Conservation (phyloP, 2,888 invertebrate genomes). For the Caenorhabditis sinica region DNA sequence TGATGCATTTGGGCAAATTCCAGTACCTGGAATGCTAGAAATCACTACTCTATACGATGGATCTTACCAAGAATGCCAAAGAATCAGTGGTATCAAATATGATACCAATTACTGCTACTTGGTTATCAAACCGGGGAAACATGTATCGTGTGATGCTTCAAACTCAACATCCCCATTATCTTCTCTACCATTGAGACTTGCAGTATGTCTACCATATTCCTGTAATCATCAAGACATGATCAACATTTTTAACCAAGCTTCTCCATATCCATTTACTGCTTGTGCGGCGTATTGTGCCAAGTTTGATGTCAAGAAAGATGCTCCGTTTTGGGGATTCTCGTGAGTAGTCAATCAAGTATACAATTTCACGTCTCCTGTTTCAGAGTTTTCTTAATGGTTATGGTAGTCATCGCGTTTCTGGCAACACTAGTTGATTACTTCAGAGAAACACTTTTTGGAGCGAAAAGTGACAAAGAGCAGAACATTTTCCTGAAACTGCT, state of each 20-base stretch:
- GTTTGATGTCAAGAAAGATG: conserved; percentile 36
- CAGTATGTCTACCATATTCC: conserved; percentile 43
- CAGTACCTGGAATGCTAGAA: conserved; percentile 55
- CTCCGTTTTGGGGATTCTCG: conserved; percentile 55
- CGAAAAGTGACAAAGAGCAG: conserved; percentile 15
- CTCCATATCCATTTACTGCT: conserved; percentile 36
- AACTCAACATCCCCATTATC: background rate
- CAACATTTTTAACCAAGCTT: conserved; percentile 42
- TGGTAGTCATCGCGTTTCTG: conserved; percentile 16
- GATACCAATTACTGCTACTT: conserved; percentile 62
- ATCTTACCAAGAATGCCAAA: conserved; percentile 54
- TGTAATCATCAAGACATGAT: conserved; percentile 49
- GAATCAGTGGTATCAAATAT: conserved; percentile 44
- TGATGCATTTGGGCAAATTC: conserved; percentile 61
- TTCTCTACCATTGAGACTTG: conserved; percentile 16
- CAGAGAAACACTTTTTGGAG: conserved; percentile 7
- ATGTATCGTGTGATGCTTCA: conserved; percentile 18
- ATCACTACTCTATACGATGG: conserved; percentile 43
- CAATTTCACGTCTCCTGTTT: too few species aligned
- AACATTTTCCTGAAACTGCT: conserved; percentile 28
- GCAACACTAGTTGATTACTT: conserved; percentile 40
- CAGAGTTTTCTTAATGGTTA: conserved; percentile 43
- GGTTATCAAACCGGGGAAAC: conserved; percentile 23
- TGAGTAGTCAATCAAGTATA: conserved; percentile 1
- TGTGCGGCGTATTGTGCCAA: conserved; percentile 33